Evolutionary conservation across 2,113 vertebrate species (phyloP).

Genomic region (Acanthisitta chloris): DNA sequence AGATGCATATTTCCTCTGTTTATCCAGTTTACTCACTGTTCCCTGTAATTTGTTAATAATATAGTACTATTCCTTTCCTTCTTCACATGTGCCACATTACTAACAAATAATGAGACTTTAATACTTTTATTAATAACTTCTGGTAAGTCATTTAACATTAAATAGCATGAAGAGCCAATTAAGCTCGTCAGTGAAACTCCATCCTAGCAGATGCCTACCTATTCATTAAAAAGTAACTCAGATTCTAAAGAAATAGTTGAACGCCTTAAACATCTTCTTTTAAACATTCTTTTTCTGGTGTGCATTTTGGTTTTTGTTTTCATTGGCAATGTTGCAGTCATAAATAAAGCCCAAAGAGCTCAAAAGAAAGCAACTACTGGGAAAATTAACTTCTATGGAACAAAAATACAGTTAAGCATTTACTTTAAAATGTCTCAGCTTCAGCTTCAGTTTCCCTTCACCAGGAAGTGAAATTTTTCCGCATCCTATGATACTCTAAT

Average conservation of each 20-base stretch:
- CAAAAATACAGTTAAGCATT: not conserved
- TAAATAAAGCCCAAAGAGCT: not conserved
- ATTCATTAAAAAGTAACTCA: not conserved
- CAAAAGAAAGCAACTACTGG: not conserved
- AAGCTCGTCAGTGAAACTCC: slow-evolving; percentile 16
- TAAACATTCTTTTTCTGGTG: not conserved
- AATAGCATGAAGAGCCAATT: slow-evolving; percentile 30
- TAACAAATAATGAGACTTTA: slow-evolving; percentile 44
- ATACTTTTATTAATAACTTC: slow-evolving; percentile 61
- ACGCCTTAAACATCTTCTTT: not conserved
- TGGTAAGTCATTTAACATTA: slow-evolving; percentile 38
- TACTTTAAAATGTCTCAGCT: not conserved
- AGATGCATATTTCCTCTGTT: slow-evolving; percentile 9
- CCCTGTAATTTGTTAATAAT: slow-evolving; percentile 17
- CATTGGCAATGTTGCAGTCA: not conserved
- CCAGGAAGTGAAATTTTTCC: not conserved
- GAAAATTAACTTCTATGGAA: not conserved
- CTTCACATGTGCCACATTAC: slow-evolving; percentile 8
- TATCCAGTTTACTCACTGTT: not conserved
- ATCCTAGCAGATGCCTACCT: slow-evolving; percentile 5
- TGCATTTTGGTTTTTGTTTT: not conserved
- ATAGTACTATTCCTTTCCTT: not conserved
- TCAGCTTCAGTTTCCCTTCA: not conserved
- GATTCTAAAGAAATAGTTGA: not conserved
- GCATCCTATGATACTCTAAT: not conserved